Evolutionary conservation across 2,113 vertebrate species (phyloP).

Genomic region (Larimichthys polyactis): DNA sequence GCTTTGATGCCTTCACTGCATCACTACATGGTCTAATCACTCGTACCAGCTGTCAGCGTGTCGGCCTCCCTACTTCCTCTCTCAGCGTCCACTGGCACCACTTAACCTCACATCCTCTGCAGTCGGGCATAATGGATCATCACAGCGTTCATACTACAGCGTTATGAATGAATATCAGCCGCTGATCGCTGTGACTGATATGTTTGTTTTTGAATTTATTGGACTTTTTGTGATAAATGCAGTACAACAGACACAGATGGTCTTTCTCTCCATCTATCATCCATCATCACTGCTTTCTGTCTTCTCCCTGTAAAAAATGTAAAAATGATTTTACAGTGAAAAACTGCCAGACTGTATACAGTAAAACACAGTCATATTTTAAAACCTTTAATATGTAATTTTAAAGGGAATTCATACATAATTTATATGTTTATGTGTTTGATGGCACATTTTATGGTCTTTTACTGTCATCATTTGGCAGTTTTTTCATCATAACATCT

Average conservation of each 20-base stretch:
- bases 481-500: no score
- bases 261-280: background rate
- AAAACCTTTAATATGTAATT: no score
- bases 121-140: constrained; percentile 59
- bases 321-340: no score
- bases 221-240: background rate
- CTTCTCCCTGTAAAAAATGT: background rate
- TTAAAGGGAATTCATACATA: no score
- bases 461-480: no score
- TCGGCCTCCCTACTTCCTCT: constrained; percentile 55
- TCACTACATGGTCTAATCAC: constrained; percentile 75
- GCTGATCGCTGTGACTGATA: background rate
- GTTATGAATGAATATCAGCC: constrained; percentile 46
- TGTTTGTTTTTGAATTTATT: background rate
- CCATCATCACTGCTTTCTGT: background rate
- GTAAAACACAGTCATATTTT: no score
- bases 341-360: no score
- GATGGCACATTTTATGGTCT: no score
- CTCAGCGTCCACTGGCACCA: constrained; percentile 47
- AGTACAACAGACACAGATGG: constrained; percentile 6
- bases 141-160: constrained; percentile 35
- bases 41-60: constrained; percentile 83
- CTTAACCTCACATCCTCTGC: constrained; percentile 74
- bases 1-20: constrained; percentile 73
- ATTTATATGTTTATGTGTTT: no score